Evolutionary conservation across 2,888 invertebrate genomes (phyloP).

Genomic region (Cerastis leucographa): DNA sequence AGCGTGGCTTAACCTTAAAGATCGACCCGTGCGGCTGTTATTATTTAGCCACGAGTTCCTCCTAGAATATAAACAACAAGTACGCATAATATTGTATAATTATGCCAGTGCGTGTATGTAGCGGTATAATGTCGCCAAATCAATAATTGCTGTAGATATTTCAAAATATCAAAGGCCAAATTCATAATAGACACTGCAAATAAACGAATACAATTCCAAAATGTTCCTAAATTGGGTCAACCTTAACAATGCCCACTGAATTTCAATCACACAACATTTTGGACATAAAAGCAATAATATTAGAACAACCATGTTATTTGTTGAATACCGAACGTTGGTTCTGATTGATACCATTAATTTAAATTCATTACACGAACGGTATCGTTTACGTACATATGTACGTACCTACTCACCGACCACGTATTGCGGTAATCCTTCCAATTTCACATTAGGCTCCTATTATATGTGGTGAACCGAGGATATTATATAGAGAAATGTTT

Average conservation of each 20-base stretch:
- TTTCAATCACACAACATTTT: conserved; percentile 23
- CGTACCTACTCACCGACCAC: conserved; percentile 28
- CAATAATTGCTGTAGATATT: not conserved
- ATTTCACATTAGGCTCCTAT: conserved; percentile 59
- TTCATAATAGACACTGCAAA: not conserved
- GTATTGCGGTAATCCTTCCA: conserved; percentile 56
- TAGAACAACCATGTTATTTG: conserved; percentile 34
- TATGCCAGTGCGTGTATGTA: not conserved
- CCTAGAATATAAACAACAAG: too few species aligned
- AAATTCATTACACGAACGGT: conserved; percentile 63
- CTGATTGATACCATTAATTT: conserved; percentile 64
- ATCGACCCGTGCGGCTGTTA: too few species aligned
- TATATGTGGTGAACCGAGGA: conserved; percentile 39
- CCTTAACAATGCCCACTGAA: conserved; percentile 5
- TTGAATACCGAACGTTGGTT: conserved; percentile 35
- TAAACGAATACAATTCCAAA: conserved; percentile 3
- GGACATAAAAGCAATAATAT: conserved; percentile 36
- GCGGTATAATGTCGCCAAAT: not conserved
- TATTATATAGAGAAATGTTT: conserved; percentile 27
- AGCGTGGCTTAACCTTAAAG: too few species aligned
- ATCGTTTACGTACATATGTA: conserved; percentile 37
- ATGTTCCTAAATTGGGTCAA: conserved; percentile 11
- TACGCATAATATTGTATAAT: not conserved
- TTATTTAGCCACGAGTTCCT: too few species aligned
- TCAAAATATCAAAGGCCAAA: not conserved